Percentiles rank a stretch among this genome's conserved stretches.
These are phyloP conservation scores for Atherinomorus stipes DNA, from an alignment of 2,113 vertebrate species.

Conservation along the genomic window DNA sequence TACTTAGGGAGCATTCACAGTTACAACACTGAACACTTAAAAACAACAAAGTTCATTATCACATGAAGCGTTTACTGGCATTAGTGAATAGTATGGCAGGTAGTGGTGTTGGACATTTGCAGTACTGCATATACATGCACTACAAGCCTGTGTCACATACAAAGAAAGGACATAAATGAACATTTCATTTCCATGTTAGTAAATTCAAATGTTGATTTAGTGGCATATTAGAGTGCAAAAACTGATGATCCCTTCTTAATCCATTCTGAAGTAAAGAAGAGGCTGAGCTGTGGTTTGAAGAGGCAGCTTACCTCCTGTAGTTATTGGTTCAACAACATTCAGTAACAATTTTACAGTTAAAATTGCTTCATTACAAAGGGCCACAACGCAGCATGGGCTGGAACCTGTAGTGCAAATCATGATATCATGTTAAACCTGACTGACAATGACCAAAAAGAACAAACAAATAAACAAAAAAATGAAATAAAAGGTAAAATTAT, in stretches of 20 bases:
- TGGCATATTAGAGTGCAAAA: conserved; percentile 57
- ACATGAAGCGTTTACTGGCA: conserved; percentile 60
- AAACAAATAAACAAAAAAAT: not conserved
- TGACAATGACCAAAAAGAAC: conserved; percentile 21
- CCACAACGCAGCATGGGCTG: not conserved
- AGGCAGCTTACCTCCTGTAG: conserved; percentile 29
- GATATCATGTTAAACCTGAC: conserved; percentile 35
- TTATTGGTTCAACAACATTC: conserved; percentile 43
- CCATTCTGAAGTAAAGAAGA: conserved; percentile 23
- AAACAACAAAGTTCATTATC: conserved; percentile 61
- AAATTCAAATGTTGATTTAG: conserved; percentile 46
- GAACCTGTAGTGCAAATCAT: conserved; percentile 67
- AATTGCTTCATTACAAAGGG: conserved; percentile 30
- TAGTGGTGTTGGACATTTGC: conserved; percentile 42
- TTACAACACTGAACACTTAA: conserved; percentile 64
- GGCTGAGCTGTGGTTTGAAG: conserved; percentile 3
- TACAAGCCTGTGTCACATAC: conserved; percentile 44
- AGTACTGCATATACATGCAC: conserved; percentile 63
- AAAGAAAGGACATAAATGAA: conserved; percentile 34
- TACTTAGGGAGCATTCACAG: conserved; percentile 76
- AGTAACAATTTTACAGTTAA: conserved; percentile 46
- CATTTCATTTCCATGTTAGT: conserved; percentile 48
- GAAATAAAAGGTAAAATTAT: conserved; percentile 9
- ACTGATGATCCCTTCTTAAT: conserved; percentile 41
- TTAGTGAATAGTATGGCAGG: conserved; percentile 43